These are phyloP conservation scores for Mustela lutreola DNA, from an alignment of 2,113 vertebrate species.

Conservation along the genomic window DNA sequence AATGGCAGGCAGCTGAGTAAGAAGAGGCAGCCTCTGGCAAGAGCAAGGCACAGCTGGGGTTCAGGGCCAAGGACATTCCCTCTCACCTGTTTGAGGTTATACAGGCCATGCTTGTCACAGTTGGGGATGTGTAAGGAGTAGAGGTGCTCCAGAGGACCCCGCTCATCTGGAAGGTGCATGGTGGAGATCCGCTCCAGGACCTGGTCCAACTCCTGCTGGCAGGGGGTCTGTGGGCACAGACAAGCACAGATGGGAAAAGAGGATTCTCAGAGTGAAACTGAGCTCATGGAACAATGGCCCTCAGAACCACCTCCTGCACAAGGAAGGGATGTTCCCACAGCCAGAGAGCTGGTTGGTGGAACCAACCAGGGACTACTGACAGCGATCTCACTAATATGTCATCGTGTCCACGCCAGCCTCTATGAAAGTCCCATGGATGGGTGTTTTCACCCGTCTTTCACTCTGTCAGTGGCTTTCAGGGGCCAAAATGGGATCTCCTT, in stretches of 20 bases:
- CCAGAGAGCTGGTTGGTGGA: neutral
- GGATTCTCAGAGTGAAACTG: neutral
- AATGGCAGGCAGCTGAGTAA: neutral
- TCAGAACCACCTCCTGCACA: fast-evolving
- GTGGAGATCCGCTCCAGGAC: slow-evolving; percentile 96
- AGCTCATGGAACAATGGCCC: fast-evolving
- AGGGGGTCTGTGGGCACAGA: slow-evolving; percentile 89
- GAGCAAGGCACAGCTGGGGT: neutral
- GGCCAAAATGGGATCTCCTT: neutral
- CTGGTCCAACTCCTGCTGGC: slow-evolving; percentile 95
- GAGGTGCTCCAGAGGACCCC: slow-evolving; percentile 95
- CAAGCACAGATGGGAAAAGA: neutral
- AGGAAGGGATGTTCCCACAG: neutral
- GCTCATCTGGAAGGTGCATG: slow-evolving; percentile 94
- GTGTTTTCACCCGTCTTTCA: neutral
- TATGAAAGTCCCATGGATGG: neutral
- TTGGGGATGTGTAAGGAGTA: slow-evolving; percentile 97
- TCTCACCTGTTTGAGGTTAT: slow-evolving; percentile 97
- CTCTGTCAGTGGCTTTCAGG: neutral
- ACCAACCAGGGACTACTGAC: neutral
- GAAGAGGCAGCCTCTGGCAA: neutral
- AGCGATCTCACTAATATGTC: neutral
- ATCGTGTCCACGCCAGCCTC: fast-evolving
- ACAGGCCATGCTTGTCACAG: slow-evolving; percentile 96
- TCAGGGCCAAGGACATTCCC: neutral